These are phyloP conservation scores for Pygoscelis antarcticus DNA, from an alignment of 2,113 vertebrate species.

Conservation along the genomic window DNA sequence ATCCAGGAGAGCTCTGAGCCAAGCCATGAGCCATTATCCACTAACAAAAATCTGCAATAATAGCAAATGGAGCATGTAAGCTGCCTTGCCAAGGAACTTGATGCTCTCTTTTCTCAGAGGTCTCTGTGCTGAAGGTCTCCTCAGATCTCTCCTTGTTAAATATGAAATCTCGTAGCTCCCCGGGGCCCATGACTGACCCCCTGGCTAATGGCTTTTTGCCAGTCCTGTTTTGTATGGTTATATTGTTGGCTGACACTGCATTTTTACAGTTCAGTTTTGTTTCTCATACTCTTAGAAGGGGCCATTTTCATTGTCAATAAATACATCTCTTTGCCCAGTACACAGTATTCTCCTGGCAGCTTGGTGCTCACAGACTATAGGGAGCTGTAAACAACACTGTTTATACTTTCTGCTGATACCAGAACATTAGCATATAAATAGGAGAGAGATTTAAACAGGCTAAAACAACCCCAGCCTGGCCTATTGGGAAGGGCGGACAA, in stretches of 20 bases:
- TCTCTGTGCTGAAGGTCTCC: constrained; percentile 47
- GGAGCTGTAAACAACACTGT: constrained; percentile 62
- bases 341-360: constrained; percentile 37
- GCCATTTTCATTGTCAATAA: constrained; percentile 44
- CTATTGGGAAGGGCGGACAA: constrained; percentile 43
- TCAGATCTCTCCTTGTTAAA: constrained; percentile 28
- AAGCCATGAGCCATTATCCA: constrained; percentile 55
- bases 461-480: constrained; percentile 50
- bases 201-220: constrained; percentile 35
- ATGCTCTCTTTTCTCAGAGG: constrained; percentile 37
- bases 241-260: constrained; percentile 40
- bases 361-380: constrained; percentile 35
- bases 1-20: constrained; percentile 24
- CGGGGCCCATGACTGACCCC: background rate
- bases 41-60: constrained; percentile 54
- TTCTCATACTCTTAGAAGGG: constrained; percentile 23
- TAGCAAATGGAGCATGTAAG: constrained; percentile 50
- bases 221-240: constrained; percentile 14
- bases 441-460: constrained; percentile 62
- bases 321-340: constrained; percentile 26
- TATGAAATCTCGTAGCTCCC: constrained; percentile 14
- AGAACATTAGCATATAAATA: constrained; percentile 65
- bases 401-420: constrained; percentile 60
- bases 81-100: constrained; percentile 43
- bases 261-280: constrained; percentile 40